phyloP scores from a whole-genome alignment of 2,888 invertebrate genomes.

The Epicampocera succincta region DNA sequence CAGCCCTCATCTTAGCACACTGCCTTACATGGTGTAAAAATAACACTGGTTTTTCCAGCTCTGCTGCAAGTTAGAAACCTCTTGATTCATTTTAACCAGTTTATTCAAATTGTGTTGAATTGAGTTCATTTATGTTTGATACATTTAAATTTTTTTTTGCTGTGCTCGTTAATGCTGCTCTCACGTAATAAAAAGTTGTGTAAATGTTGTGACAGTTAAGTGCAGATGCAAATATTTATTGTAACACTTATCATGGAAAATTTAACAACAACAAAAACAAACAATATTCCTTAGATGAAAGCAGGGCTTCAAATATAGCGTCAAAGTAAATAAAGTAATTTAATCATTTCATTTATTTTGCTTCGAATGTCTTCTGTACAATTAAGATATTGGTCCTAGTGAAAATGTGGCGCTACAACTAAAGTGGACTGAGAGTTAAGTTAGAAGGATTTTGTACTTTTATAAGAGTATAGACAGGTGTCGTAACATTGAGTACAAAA shows the following conservation, averaged over 20 bases:
- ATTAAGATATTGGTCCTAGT: neutral
- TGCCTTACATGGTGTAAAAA: too few relatives aligned
- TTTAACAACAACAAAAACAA: constrained; percentile 35
- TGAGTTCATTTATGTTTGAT: constrained; percentile 36
- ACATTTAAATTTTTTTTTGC: neutral
- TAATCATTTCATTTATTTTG: neutral
- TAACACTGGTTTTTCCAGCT: neutral
- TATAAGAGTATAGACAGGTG: too few relatives aligned
- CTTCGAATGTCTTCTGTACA: neutral
- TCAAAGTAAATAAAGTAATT: neutral
- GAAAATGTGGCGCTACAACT: too few relatives aligned
- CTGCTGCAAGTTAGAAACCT: neutral
- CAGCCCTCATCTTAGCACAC: too few relatives aligned
- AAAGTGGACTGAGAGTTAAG: too few relatives aligned
- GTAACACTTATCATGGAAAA: constrained; percentile 38
- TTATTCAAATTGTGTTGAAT: constrained; percentile 22
- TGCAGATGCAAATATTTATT: constrained; percentile 50
- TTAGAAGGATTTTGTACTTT: too few relatives aligned
- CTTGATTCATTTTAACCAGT: constrained; percentile 5
- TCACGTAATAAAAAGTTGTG: constrained; percentile 33
- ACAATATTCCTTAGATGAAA: neutral
- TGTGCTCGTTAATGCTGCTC: constrained; percentile 29
- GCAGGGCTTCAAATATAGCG: neutral
- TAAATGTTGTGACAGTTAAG: constrained; percentile 46
- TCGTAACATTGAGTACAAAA: too few relatives aligned